These are phyloP conservation scores for Vesta saturnalis DNA, from an alignment of 2,888 invertebrate genomes.

Conservation along the genomic window DNA sequence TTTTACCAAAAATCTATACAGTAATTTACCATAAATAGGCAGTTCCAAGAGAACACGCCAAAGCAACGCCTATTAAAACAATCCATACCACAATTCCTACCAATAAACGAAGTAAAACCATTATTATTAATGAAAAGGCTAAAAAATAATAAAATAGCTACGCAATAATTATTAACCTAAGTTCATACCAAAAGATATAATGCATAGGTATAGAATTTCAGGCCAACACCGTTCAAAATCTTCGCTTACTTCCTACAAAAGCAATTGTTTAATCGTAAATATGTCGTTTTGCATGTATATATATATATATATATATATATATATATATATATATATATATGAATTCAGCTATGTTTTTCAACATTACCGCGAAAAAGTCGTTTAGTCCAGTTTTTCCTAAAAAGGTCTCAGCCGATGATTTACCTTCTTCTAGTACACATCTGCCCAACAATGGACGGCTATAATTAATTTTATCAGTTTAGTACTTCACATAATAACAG, in stretches of 20 bases:
- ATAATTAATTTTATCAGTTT: constrained; percentile 47
- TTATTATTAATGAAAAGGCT: constrained; percentile 67
- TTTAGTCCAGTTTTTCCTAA: constrained; percentile 64
- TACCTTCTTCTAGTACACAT: constrained; percentile 63
- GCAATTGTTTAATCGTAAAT: not conserved
- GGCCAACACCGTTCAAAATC: constrained; percentile 69
- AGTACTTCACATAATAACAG: not conserved
- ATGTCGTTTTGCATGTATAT: too few relatives aligned
- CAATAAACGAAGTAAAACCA: constrained; percentile 67
- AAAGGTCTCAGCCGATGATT: constrained; percentile 59
- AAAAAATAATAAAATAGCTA: too few relatives aligned
- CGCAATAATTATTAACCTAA: constrained; percentile 22
- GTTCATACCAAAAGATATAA: constrained; percentile 68
- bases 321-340: too few relatives aligned
- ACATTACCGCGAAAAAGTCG: constrained; percentile 63
- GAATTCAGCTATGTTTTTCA: too few relatives aligned
- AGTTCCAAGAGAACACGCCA: constrained; percentile 66
- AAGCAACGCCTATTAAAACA: constrained; percentile 65
- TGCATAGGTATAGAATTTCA: constrained; percentile 68
- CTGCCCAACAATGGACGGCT: constrained; percentile 66
- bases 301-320: too few relatives aligned
- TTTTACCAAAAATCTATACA: not conserved
- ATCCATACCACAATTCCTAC: constrained; percentile 71
- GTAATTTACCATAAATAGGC: constrained; percentile 68
- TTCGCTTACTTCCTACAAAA: constrained; percentile 66